Base-by-base conservation (phyloP, 2,797 vertebrate genomes). In the Euphonia xanthogaster region DNA sequence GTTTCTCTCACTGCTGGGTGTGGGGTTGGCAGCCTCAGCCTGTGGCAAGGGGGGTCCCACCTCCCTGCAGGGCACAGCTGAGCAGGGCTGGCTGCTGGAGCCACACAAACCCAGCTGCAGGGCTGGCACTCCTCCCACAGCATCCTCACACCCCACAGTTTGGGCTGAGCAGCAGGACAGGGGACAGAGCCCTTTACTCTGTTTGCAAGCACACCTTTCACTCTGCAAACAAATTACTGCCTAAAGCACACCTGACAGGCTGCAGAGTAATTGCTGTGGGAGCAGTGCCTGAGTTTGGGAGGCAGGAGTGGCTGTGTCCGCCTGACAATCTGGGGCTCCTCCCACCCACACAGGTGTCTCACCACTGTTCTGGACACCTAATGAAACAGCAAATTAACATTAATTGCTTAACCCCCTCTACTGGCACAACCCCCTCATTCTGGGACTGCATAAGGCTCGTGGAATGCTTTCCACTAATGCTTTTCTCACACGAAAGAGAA, bases 371-470 rank as follows among this genome's bases (percentile, higher is more conserved):
- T 33, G 70, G 88, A 44, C 76, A 95, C 31, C 40, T 78, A 90
- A 94, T 95, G 90, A 92, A 94, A 93, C 71, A 83, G 33, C 47
- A 88, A 93, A 94, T 88, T 55, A 62, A 68, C 73, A 84, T 42
- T 23, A 89, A 92, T 35, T 70, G 33, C 19, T 55, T n/a, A n/a
- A 8, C n/a, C 37, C n/a, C 17, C 86, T 84, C 39, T 62, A 31
- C 25, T 35, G 60, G 44, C 45, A 67, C 33, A 83, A 35, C 31
- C 39, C 50, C 35, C 55, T 62, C 14, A 25, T 75, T 81, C 62
- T 88, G 54, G 31, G 67, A 22, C 15, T 37, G 20, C 39, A 27
- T 11, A 28, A 88, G 10, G 68, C 28, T 73, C 5, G 0, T 51
- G 63, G 25, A 87, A 85, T 7, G 44, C 23, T 63, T 73, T 65